Conservation (phyloP, 1,140 invertebrate genomes). For the Araneus ventricosus region DNA sequence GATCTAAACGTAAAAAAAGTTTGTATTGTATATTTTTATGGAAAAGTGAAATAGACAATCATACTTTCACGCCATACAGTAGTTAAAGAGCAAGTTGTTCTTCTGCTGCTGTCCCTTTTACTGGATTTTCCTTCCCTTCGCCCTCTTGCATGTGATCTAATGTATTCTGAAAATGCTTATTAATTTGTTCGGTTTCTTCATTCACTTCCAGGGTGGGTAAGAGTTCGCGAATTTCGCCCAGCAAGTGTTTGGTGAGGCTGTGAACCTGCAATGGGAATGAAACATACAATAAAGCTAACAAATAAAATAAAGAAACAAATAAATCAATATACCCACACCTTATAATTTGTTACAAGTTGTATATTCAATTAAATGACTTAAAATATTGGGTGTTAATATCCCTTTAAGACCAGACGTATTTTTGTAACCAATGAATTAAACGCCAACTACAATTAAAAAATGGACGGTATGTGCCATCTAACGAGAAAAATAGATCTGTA, state of each 20-base stretch:
- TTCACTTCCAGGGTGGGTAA: constrained; percentile 94
- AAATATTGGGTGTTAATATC: no score
- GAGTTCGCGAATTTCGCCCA: constrained; percentile 95
- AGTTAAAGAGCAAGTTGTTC: constrained; percentile 53
- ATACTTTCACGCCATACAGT: not conserved
- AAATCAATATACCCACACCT: no score
- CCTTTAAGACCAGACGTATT: no score
- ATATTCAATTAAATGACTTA: no score
- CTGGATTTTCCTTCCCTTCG: constrained; percentile 35
- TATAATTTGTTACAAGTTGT: no score
- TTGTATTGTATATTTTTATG: not conserved
- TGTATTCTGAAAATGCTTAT: constrained; percentile 95
- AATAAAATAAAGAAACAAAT: no score
- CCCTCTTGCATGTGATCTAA: constrained; percentile 85
- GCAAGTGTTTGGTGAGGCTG: constrained; percentile 89
- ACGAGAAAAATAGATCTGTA: no score
- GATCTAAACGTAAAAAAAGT: not conserved
- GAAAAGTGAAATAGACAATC: not conserved
- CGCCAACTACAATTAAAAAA: no score
- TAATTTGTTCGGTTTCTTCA: constrained; percentile 97
- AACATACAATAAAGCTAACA: no score
- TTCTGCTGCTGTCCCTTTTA: constrained; percentile 45
- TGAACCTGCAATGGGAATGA: constrained; percentile 84
- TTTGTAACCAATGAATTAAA: no score
- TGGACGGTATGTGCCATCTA: no score